Percentiles rank a stretch among this genome's conserved stretches.
phyloP scores from a whole-genome alignment of 92 coral and sea anemone species.

The Porites evermanni region DNA sequence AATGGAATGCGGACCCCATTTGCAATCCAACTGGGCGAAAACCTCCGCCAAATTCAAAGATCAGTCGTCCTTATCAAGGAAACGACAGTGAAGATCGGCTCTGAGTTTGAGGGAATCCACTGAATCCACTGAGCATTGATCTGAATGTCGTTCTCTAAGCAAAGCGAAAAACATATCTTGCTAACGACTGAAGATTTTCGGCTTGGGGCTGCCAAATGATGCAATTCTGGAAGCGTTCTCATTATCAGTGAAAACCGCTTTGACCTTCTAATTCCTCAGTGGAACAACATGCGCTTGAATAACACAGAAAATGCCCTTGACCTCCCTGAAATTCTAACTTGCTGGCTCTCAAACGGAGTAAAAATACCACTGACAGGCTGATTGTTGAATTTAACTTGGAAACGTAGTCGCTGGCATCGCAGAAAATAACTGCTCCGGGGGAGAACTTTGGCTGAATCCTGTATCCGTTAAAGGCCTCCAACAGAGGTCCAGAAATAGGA shows the following conservation, averaged over 20 bases:
- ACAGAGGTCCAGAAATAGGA: constrained; percentile 13
- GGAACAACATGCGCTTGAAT: background rate
- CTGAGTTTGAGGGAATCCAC: background rate
- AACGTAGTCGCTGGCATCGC: constrained; percentile 50
- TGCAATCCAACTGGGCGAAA: constrained; percentile 25
- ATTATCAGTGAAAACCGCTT: constrained; percentile 50
- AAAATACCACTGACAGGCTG: constrained; percentile 40
- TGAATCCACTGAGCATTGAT: constrained; percentile 37
- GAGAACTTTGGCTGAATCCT: constrained; percentile 6
- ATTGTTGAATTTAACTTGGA: background rate
- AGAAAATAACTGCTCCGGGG: constrained; percentile 14
- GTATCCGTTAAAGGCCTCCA: constrained; percentile 1
- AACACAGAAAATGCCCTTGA: constrained; percentile 34
- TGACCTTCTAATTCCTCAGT: constrained; percentile 20
- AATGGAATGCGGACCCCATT: constrained; percentile 57
- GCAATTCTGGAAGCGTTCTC: constrained; percentile 48
- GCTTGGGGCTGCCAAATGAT: constrained; percentile 26
- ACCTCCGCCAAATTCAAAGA: constrained; percentile 40
- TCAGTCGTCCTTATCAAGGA: constrained; percentile 58
- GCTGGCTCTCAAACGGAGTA: constrained; percentile 7
- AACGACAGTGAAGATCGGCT: constrained; percentile 49
- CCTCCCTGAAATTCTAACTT: constrained; percentile 38
- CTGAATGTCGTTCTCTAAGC: constrained; percentile 37
- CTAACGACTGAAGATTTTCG: too few relatives aligned
- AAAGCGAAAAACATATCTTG: constrained; percentile 27